Evolutionary conservation across 64 coral and sea anemone genomes (phyloP), one percentile per base, ranked within the genome.

Genomic region (Catalaphyllia jardinei): DNA sequence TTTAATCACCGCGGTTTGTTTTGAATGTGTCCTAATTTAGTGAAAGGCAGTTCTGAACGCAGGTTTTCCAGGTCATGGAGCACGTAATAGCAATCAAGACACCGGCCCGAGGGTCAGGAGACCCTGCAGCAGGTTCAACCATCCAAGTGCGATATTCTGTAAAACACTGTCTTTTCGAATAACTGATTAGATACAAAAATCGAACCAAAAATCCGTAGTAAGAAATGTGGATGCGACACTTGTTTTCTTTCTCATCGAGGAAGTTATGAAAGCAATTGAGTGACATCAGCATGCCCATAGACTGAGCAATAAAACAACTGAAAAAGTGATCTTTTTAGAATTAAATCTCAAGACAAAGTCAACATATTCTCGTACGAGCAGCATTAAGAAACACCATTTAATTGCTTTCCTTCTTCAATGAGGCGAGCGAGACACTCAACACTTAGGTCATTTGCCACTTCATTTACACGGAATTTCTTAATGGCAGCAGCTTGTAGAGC

Each of bases 31-130:
- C n/a, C 25, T 27, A 10, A 8, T 27, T 0, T 27, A 10, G 9
- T 25, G 65, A 25, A n/a, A 69, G 22, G n/a, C 22, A 25, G 65
- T 62, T 20, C 33, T 18, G 11, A n/a, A 16, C 33, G 28, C 35
- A 12, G 8, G 81, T 51, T 71, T 69, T 67, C 33, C 20, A 10
- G 60, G 38, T 85, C 62, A 71, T 60, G 2, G 27, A 71, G 81
- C 81, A 85, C 81, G 81, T 71, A 51, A 85, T 85, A 20, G 63
- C 65, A 13, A 38, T 46, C 61, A 0, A 83, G 31, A 39, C 59
- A 33, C 31, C n/a, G n/a, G 59, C 31, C 30, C 19, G 8, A 64
- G 17, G 29, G 61, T 67, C 10, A 42, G 9, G 62, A 83, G 30
- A 24, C 35, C 11, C 62, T 51, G 22, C 28, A 51, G 38, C 81